Conservation (phyloP, 1,140 invertebrate genomes). For the Drosophila bocqueti region DNA sequence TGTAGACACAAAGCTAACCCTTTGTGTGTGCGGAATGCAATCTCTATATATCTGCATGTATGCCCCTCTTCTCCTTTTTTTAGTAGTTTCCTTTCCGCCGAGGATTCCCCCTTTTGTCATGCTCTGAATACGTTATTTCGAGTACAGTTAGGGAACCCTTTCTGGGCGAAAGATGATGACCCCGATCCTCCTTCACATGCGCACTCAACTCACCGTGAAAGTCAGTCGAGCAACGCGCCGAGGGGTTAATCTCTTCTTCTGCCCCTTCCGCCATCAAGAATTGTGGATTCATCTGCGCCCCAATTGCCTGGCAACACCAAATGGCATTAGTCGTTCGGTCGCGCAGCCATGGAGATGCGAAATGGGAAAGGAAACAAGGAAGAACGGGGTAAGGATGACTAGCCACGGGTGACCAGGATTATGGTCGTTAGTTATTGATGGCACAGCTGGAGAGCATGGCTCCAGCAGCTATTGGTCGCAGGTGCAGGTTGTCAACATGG, state of each 20-base stretch:
- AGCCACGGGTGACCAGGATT: constrained; percentile 41
- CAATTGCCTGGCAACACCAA: constrained; percentile 26
- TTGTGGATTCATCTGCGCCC: constrained; percentile 39
- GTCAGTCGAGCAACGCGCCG: constrained; percentile 28
- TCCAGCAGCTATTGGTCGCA: constrained; percentile 20
- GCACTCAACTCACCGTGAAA: constrained; percentile 26
- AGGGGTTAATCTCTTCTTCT: constrained; percentile 27
- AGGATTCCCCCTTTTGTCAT: constrained; percentile 41
- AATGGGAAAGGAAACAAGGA: not conserved
- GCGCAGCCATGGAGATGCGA: constrained; percentile 2
- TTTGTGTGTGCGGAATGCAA: constrained; percentile 34
- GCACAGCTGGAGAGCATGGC: constrained; percentile 15
- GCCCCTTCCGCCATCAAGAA: constrained; percentile 11
- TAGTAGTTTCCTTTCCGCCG: not conserved
- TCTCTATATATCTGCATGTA: constrained; percentile 2
- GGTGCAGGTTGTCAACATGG: constrained; percentile 39
- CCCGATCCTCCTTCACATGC: constrained; percentile 52
- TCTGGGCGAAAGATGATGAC: constrained; percentile 21
- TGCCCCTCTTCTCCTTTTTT: not conserved
- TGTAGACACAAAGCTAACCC: constrained; percentile 49
- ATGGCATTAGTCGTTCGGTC: constrained; percentile 16
- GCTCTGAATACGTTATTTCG: constrained; percentile 56
- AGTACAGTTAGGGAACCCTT: constrained; percentile 53
- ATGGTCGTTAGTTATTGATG: constrained; percentile 55
- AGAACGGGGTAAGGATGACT: not conserved